These are phyloP conservation scores for Callorhinus ursinus DNA, from an alignment of 2,113 vertebrate species.

Conservation along the genomic window DNA sequence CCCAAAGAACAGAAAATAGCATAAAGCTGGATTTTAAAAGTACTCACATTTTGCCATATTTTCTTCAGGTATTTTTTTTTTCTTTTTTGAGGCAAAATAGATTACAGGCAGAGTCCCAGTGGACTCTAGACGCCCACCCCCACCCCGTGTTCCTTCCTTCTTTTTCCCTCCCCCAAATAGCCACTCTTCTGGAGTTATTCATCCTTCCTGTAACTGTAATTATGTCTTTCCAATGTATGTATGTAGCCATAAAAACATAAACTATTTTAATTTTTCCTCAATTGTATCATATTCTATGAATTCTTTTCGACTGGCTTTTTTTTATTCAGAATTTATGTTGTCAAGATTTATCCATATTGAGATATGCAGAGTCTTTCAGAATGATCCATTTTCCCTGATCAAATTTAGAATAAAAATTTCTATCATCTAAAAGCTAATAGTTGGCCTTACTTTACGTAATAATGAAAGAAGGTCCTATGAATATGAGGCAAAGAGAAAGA, in stretches of 20 bases:
- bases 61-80: not conserved
- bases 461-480: not conserved
- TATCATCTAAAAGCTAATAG: conserved; percentile 13
- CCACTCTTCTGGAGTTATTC: not conserved
- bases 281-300: not conserved
- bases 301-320: not conserved
- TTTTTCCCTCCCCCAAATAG: not conserved
- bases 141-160: not conserved
- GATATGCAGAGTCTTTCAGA: not conserved
- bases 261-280: not conserved
- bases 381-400: not conserved
- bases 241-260: not conserved
- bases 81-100: not conserved
- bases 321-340: not conserved
- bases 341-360: not conserved
- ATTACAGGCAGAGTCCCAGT: not conserved
- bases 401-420: not conserved
- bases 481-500: not conserved
- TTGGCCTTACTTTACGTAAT: not conserved
- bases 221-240: not conserved
- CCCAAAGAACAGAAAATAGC: not conserved
- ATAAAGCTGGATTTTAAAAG: not conserved
- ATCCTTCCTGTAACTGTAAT: not conserved
- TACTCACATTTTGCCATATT: not conserved
- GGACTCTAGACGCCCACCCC: not conserved